A percentile compares a stretch with the other conserved stretches of the same genome.
Conservation (phyloP, 2,888 invertebrate species). For the Dryadula phaetusa region DNA sequence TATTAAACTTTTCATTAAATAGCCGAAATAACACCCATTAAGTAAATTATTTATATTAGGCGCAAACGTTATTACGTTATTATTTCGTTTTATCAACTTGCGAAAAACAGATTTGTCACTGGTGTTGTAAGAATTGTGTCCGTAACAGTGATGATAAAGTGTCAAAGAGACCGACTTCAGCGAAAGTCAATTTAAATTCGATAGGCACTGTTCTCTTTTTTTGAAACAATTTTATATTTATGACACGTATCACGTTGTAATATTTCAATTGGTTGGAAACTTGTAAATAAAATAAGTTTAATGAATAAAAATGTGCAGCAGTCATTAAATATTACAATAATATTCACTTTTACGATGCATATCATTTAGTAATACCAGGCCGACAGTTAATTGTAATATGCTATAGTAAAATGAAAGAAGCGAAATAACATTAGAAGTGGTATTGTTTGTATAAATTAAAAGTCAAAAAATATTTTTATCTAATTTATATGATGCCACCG, state of each 20-base stretch:
- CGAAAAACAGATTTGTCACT: slow-evolving; percentile 19
- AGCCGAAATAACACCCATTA: background rate
- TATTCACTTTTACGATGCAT: background rate
- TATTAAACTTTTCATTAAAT: background rate
- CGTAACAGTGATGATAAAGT: slow-evolving; percentile 33
- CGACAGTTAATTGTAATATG: background rate
- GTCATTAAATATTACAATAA: background rate
- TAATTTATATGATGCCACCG: too few species aligned
- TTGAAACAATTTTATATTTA: slow-evolving; percentile 32
- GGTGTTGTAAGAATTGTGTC: slow-evolving; percentile 8
- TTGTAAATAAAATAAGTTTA: background rate
- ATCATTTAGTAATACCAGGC: slow-evolving; percentile 3
- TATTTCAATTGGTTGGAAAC: background rate
- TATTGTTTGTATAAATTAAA: background rate
- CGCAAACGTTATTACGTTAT: background rate
- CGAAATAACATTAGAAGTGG: slow-evolving; percentile 1
- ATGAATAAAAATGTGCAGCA: background rate
- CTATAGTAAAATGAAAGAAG: background rate
- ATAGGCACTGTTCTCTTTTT: slow-evolving; percentile 29
- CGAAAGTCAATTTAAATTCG: slow-evolving; percentile 42
- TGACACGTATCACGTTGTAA: slow-evolving; percentile 31
- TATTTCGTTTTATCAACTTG: slow-evolving; percentile 2
- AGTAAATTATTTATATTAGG: background rate
- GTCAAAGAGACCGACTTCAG: slow-evolving; percentile 38
- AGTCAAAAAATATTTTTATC: too few species aligned